phyloP scores from a whole-genome alignment of 1,140 invertebrate genomes.

The Calycopis cecrops region DNA sequence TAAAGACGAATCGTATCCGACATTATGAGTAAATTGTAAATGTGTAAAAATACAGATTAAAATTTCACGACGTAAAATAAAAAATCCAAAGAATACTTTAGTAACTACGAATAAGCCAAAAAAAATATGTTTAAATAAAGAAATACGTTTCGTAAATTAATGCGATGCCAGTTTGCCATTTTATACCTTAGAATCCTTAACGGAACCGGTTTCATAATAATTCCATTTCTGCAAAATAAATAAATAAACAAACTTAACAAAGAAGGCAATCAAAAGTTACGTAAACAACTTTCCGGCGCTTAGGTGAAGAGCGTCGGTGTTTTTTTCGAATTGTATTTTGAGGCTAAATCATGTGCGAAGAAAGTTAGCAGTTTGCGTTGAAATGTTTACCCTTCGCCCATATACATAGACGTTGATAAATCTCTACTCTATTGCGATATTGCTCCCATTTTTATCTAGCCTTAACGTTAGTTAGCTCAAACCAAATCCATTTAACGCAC shows the following conservation, averaged over 20 bases:
- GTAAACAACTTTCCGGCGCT: slow-evolving; percentile 54
- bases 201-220: slow-evolving; percentile 62
- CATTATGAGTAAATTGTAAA: too few relatives aligned
- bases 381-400: not conserved
- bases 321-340: slow-evolving; percentile 19
- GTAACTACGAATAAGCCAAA: too few relatives aligned
- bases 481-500: slow-evolving; percentile 6
- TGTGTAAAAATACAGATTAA: too few relatives aligned
- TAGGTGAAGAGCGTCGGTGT: slow-evolving; percentile 32
- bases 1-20: too few relatives aligned
- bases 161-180: slow-evolving; percentile 39
- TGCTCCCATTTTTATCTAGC: not conserved
- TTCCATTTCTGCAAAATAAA: slow-evolving; percentile 52
- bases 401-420: slow-evolving; percentile 3
- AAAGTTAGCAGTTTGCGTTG: slow-evolving; percentile 1
- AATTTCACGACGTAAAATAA: too few relatives aligned
- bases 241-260: slow-evolving; percentile 55
- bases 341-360: slow-evolving; percentile 6
- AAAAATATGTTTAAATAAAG: too few relatives aligned
- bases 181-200: slow-evolving; percentile 55
- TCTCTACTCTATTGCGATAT: slow-evolving; percentile 2
- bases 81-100: too few relatives aligned
- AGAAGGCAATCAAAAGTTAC: slow-evolving; percentile 63
- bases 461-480: not conserved
- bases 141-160: slow-evolving; percentile 12